phyloP scores from a whole-genome alignment of 1,140 invertebrate species.

The Ganaspis sp. region DNA sequence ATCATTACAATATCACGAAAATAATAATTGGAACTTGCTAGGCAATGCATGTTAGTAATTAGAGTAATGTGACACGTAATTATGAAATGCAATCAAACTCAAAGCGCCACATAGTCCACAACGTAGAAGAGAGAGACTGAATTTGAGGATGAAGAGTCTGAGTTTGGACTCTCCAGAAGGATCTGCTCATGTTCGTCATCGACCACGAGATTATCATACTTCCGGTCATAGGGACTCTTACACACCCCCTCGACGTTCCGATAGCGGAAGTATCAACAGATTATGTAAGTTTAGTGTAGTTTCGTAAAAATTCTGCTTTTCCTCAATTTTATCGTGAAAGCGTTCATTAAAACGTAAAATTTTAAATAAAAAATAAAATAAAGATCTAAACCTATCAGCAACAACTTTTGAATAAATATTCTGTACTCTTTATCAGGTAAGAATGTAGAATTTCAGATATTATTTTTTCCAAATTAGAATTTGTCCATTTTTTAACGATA shows the following conservation, averaged over 20 bases:
- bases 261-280: conserved; percentile 79
- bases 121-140: conserved; percentile 92
- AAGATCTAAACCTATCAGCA: not conserved
- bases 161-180: conserved; percentile 97
- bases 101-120: conserved; percentile 95
- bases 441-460: not conserved
- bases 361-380: not conserved
- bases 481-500: no score
- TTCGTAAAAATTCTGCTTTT: not conserved
- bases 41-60: conserved; percentile 43
- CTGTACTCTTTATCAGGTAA: not conserved
- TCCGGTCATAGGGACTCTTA: conserved; percentile 73
- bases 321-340: not conserved
- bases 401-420: not conserved
- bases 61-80: conserved; percentile 54
- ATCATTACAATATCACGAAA: not conserved
- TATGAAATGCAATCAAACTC: conserved; percentile 65
- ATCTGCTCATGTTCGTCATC: conserved; percentile 88
- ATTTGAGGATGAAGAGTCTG: conserved; percentile 97
- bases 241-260: conserved; percentile 75
- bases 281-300: conserved; percentile 66
- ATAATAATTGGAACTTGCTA: conserved; percentile 25
- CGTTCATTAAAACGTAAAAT: not conserved
- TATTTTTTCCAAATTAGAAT: not conserved
- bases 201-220: conserved; percentile 78